A percentile compares a stretch with the other conserved stretches of the same genome.
Conservation (phyloP, 2,888 invertebrate genomes). For the Hirtodrosophila confusa region DNA sequence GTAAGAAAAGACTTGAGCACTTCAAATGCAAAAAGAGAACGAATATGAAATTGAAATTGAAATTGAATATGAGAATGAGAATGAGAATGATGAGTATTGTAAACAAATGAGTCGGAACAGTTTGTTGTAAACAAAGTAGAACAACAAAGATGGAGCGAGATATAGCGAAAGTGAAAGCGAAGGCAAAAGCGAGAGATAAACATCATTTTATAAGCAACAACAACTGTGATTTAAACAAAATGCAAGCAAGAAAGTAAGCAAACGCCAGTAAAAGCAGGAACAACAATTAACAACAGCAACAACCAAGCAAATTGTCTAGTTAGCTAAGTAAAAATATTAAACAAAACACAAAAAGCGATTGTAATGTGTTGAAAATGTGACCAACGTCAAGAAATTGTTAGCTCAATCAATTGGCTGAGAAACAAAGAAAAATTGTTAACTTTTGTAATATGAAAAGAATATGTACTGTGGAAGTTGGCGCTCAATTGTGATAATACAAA, state of each 20-base stretch:
- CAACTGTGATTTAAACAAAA: slow-evolving; percentile 72
- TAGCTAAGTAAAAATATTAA: slow-evolving; percentile 67
- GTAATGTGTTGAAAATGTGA: slow-evolving; percentile 51
- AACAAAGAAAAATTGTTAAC: slow-evolving; percentile 68
- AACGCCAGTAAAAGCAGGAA: slow-evolving; percentile 45
- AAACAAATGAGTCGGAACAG: no score
- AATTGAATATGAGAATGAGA: slow-evolving; percentile 1
- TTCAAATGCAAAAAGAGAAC: slow-evolving; percentile 52
- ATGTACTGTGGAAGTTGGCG: slow-evolving; percentile 59
- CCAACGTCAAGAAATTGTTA: slow-evolving; percentile 72
- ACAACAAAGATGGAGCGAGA: slow-evolving; percentile 36
- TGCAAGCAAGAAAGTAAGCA: slow-evolving; percentile 41
- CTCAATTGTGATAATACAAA: slow-evolving; percentile 72
- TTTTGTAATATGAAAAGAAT: slow-evolving; percentile 71
- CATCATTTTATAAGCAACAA: slow-evolving; percentile 79
- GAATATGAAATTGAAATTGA: slow-evolving; percentile 26
- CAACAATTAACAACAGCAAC: slow-evolving; percentile 37
- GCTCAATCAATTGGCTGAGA: slow-evolving; percentile 60
- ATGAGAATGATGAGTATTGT: slow-evolving; percentile 7
- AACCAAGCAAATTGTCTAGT: slow-evolving; percentile 75
- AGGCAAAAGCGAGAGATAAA: slow-evolving; percentile 40
- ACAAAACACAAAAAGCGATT: background rate
- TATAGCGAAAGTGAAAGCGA: slow-evolving; percentile 21
- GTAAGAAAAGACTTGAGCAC: slow-evolving; percentile 34
- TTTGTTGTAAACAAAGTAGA: slow-evolving; percentile 29